Conservation (phyloP, 2,888 invertebrate species). For the Eueremaeus valkanovi region DNA sequence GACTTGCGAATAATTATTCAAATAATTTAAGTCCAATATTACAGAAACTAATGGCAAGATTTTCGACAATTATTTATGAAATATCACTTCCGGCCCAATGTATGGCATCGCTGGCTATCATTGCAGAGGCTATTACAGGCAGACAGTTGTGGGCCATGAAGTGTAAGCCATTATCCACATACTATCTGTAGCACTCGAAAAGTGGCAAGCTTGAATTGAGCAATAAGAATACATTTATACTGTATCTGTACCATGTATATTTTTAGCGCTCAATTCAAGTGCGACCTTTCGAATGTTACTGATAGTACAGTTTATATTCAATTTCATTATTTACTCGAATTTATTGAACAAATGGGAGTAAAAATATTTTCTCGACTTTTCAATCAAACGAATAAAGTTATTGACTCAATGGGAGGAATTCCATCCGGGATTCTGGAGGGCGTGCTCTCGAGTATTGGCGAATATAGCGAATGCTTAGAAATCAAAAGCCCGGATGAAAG, state of each 20-base stretch:
- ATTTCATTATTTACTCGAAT: background rate
- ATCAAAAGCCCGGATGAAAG: constrained; percentile 33
- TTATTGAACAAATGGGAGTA: constrained; percentile 15
- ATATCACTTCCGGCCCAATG: constrained; percentile 31
- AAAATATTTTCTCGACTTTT: background rate
- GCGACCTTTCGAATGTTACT: too few species aligned
- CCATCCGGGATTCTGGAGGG: constrained; percentile 45
- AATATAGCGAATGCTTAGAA: constrained; percentile 44
- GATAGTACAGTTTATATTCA: too few species aligned
- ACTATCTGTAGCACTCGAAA: too few species aligned
- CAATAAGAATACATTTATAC: too few species aligned
- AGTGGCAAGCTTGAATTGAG: too few species aligned
- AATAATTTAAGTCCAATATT: constrained; percentile 27
- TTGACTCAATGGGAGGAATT: constrained; percentile 44
- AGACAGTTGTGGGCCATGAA: constrained; percentile 37
- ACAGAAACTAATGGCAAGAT: constrained; percentile 11
- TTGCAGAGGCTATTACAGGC: constrained; percentile 24
- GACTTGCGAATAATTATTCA: constrained; percentile 17
- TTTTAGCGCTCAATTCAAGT: too few species aligned
- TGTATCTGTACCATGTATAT: too few species aligned
- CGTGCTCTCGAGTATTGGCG: constrained; percentile 40
- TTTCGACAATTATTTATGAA: constrained; percentile 26
- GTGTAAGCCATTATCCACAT: too few species aligned
- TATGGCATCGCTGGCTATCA: constrained; percentile 31
- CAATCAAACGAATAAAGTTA: constrained; percentile 34